Base-by-base conservation (phyloP, 1,140 invertebrate genomes). In the Megalopta genalis region DNA sequence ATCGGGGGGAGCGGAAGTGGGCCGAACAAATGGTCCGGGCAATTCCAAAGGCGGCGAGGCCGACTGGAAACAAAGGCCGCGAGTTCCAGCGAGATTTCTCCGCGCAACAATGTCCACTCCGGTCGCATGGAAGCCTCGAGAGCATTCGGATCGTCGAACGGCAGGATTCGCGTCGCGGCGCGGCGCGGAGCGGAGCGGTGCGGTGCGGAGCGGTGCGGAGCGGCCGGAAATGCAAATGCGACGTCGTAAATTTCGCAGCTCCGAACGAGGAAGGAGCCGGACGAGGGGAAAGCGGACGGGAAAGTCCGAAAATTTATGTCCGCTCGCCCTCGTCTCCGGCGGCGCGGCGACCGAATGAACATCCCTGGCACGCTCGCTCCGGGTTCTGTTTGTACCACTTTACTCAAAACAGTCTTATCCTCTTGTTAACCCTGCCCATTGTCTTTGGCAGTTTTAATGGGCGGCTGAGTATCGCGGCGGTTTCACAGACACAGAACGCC, bases 371-470 rank as follows among this genome's bases (percentile, higher is more conserved):
- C 12, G 12, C 0, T 4, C 32, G 12, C 0, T 4, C 32, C 1
- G 32, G 32, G 12, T 18, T 68, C 37, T 52, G 54, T 80, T 82
- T 70, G 12, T 23, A 59, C 23, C 59, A 49, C n/a, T 39, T 60
- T 39, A 21, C 32, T 65, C 65, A 70, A 80, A 82, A 80, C 65
- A 75, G 14, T 82, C 57, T 49, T 32, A 80, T 67, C 49, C 54
- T 68, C 62, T 81, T 42, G 23, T 77, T 60, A 75, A 63, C 9
- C 25, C n/a, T 25, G 23, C 37, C 12, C 46, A 62, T 75, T 71
- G 67, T 81, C 68, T 76, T 66, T 46, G n/a, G 21, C 57, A 42
- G 32, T 66, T 77, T 66, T 57, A 16, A 81, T 54, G 57, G 32
- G 10, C 32, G 18, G 25, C 39, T 63, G 39, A 49, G 64, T 60